Evolutionary conservation across 2,797 vertebrate genomes (phyloP).

Genomic region (Alcedo quadribrachys): DNA sequence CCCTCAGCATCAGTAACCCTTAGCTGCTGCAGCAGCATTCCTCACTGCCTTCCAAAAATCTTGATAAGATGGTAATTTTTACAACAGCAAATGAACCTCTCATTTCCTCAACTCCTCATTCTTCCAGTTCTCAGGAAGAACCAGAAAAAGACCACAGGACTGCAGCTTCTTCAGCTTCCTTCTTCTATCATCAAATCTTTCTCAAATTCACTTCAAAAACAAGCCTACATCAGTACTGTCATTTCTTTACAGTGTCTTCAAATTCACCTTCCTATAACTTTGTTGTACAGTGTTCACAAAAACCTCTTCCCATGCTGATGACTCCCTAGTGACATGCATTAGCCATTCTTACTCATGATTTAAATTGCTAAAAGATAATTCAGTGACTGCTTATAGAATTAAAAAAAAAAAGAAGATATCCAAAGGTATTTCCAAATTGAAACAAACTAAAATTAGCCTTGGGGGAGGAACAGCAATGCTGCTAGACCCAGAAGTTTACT

Average conservation of each 20-base stretch:
- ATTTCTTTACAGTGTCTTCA: neutral
- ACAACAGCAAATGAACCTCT: neutral
- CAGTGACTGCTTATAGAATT: neutral
- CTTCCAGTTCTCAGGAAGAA: neutral
- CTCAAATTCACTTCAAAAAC: neutral
- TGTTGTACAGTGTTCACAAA: neutral
- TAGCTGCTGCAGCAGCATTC: neutral
- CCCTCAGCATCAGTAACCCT: neutral
- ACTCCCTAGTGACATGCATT: neutral
- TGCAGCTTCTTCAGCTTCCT: neutral
- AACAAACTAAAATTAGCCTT: neutral
- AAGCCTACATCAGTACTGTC: neutral
- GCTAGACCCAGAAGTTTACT: neutral
- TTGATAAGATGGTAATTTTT: neutral
- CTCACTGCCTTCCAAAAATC: neutral
- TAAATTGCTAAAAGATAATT: neutral
- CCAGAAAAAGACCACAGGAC: neutral
- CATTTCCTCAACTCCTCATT: neutral
- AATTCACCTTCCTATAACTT: neutral
- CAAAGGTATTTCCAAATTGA: neutral
- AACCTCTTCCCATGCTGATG: neutral
- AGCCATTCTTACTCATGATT: neutral
- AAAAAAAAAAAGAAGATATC: neutral
- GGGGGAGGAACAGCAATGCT: neutral
- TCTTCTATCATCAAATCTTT: neutral